These are phyloP conservation scores for Drosophila subquinaria DNA, from an alignment of 2,888 invertebrate species.

Conservation along the genomic window DNA sequence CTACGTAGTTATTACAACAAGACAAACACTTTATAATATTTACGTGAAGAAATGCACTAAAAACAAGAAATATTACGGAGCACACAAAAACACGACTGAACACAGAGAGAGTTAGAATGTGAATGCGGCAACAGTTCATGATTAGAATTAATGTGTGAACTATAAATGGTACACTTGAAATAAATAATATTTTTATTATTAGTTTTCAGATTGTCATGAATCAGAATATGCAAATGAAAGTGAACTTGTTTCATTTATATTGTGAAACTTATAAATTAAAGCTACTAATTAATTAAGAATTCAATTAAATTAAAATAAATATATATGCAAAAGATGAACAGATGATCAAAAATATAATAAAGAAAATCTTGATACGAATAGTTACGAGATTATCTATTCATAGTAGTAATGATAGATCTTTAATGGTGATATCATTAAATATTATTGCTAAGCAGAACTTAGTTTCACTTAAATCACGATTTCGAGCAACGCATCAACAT, in stretches of 20 bases:
- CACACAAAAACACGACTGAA: too few relatives aligned
- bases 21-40: too few relatives aligned
- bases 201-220: too few relatives aligned
- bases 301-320: not conserved
- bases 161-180: not conserved
- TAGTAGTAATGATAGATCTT: not conserved
- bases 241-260: too few relatives aligned
- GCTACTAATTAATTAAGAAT: too few relatives aligned
- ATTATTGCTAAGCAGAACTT: not conserved
- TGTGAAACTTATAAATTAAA: not conserved
- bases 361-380: not conserved
- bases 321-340: too few relatives aligned
- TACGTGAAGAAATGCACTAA: too few relatives aligned
- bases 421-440: not conserved
- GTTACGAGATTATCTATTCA: not conserved
- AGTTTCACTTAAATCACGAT: not conserved
- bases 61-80: too few relatives aligned
- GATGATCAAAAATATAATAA: too few relatives aligned
- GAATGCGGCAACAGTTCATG: constrained; percentile 15
- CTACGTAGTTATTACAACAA: too few relatives aligned
- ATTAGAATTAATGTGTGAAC: not conserved
- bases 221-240: too few relatives aligned
- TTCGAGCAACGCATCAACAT: constrained; percentile 8
- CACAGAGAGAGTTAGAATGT: too few relatives aligned
- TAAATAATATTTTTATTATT: not conserved